phyloP scores from a whole-genome alignment of 1,140 invertebrate genomes.

The Pogonomyrmex californicus region DNA sequence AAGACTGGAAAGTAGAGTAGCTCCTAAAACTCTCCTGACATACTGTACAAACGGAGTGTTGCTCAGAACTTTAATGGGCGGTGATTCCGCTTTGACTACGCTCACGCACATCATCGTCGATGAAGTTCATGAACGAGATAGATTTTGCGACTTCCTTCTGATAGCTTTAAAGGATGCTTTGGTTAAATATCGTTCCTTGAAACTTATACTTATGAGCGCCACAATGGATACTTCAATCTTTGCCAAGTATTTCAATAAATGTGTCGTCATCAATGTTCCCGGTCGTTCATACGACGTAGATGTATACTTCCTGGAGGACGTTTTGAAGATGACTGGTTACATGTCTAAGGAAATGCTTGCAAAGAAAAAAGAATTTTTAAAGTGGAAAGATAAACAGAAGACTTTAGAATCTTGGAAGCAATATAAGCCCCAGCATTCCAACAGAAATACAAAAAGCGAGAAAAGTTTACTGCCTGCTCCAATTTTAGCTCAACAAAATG shows the following conservation, averaged over 20 bases:
- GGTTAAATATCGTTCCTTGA: conserved; percentile 90
- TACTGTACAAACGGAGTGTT: conserved; percentile 98
- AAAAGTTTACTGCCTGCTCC: conserved; percentile 77
- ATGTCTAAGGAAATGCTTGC: conserved; percentile 89
- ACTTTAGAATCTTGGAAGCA: conserved; percentile 87
- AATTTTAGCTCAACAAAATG: conserved; percentile 82
- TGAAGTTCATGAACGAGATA: conserved; percentile 98
- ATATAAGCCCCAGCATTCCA: conserved; percentile 71
- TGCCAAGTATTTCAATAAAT: conserved; percentile 93
- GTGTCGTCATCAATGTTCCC: conserved; percentile 93
- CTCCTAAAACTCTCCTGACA: conserved; percentile 93
- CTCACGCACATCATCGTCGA: conserved; percentile 97
- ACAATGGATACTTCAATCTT: conserved; percentile 94
- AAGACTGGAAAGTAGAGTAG: conserved; percentile 93
- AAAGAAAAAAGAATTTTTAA: conserved; percentile 84
- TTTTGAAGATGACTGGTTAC: conserved; percentile 92
- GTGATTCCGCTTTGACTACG: conserved; percentile 89
- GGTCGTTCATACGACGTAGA: conserved; percentile 93
- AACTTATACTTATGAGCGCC: conserved; percentile 98
- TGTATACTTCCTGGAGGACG: conserved; percentile 93
- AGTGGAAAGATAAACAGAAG: conserved; percentile 86
- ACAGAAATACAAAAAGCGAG: conserved; percentile 57
- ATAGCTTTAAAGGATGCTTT: conserved; percentile 94
- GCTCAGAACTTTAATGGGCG: conserved; percentile 94
- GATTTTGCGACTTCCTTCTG: conserved; percentile 96